A percentile compares a stretch with the other conserved stretches of the same genome.
Conservation (phyloP, 2,113 vertebrate genomes). For the Chroicocephalus ridibundus region DNA sequence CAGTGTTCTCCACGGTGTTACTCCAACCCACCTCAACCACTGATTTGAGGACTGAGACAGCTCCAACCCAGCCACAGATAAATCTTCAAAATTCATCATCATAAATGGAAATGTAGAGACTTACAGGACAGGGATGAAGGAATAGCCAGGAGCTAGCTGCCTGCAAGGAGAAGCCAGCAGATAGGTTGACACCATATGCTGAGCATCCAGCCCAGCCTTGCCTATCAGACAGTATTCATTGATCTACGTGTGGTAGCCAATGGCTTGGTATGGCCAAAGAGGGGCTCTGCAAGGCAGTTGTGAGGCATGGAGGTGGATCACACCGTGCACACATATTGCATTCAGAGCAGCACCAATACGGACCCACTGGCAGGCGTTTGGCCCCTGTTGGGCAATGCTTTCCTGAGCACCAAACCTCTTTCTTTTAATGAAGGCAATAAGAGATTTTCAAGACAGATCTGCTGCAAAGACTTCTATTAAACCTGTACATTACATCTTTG, state of each 20-base stretch:
- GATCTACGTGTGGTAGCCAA: accelerated
- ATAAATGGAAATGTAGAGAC: background rate
- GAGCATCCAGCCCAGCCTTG: background rate
- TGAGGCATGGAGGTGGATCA: background rate
- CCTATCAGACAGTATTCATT: background rate
- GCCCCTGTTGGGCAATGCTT: background rate
- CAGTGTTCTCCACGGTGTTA: accelerated
- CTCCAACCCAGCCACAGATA: background rate
- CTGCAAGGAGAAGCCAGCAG: background rate
- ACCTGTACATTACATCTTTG: background rate
- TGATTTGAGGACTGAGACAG: background rate
- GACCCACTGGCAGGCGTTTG: background rate
- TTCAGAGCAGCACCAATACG: background rate
- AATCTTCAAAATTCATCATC: background rate
- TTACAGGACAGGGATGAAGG: background rate
- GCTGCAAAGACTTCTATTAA: background rate
- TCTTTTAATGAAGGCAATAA: background rate
- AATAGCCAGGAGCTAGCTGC: background rate
- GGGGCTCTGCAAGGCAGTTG: background rate
- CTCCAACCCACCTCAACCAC: background rate
- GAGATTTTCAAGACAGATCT: background rate
- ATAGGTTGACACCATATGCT: background rate
- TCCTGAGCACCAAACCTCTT: background rate
- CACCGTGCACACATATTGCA: too few species aligned
- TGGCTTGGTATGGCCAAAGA: background rate